Base-by-base conservation (phyloP, 2,888 invertebrate genomes). In the Adineta ricciae region DNA sequence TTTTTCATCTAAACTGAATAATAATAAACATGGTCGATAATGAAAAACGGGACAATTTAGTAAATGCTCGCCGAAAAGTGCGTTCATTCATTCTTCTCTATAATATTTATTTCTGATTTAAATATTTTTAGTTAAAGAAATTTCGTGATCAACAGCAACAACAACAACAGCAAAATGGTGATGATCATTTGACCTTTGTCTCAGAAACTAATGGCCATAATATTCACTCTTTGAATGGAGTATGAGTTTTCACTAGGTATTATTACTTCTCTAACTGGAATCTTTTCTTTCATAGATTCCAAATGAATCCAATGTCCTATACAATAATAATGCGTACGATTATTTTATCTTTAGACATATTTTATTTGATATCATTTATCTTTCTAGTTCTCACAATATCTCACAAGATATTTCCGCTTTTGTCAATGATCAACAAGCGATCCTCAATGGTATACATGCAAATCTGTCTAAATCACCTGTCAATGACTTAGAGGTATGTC, bases 121-220 rank as follows among this genome's bases (percentile, higher is more conserved):
- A n/a, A n/a, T n/a, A n/a, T n/a, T 78, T 21, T 41, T 41, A 78
- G 78, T 41, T 78, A 78, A 78, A 41, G n/a, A 78, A 78, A 78
- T 78, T 78, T 38, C 78, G 78, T n/a, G 41, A 78, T 24, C 78
- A 41, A 78, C 78, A 78, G 14, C 46, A 46, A 46, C 46, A 46
- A 11, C 78, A 78, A 78, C 73, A 41, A 41, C 78, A 78, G 16
- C 78, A 78, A 32, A 41, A 78, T 3, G 24, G 78, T 41, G 19
- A 64, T 4, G 64, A 32, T 64, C 32, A 64, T 32, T 64, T 64
- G 64, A 64, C 64, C 64, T 64, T 78, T 36, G n/a, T 4, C 9
- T n/a, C 78, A 21, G 41, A 78, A 41, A 78, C 41, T 24, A 78
- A 64, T 19, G 32, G 32, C 16, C 0, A 27, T 19, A 41, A 38